These are phyloP conservation scores for Anastrepha obliqua DNA, from an alignment of 1,140 invertebrate genomes.

Conservation along the genomic window DNA sequence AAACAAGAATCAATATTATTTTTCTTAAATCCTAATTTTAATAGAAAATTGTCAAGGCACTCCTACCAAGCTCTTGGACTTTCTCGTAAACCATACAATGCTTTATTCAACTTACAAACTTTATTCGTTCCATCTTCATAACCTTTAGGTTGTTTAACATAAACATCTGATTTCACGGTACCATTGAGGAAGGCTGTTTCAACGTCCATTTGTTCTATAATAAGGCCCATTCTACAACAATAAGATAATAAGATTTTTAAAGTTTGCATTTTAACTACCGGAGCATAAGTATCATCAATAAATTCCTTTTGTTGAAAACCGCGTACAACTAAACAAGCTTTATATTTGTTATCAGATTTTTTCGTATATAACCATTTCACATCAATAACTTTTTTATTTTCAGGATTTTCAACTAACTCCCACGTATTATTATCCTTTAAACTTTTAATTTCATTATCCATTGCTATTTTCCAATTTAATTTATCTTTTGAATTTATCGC, in stretches of 20 bases:
- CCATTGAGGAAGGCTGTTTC: too few species aligned
- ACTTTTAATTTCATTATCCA: too few species aligned
- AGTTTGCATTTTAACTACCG: constrained; percentile 62
- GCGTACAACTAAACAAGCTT: too few species aligned
- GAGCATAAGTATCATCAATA: constrained; percentile 58
- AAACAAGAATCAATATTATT: constrained; percentile 58
- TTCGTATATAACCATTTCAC: too few species aligned
- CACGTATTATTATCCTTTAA: too few species aligned
- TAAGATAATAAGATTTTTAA: constrained; percentile 71
- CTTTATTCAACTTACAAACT: constrained; percentile 55
- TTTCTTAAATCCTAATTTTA: constrained; percentile 51
- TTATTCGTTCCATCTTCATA: constrained; percentile 62
- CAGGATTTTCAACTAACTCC: too few species aligned
- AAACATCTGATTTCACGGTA: constrained; percentile 47
- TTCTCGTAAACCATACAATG: constrained; percentile 62
- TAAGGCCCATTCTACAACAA: constrained; percentile 63
- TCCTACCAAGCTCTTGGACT: constrained; percentile 68
- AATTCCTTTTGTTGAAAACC: too few species aligned
- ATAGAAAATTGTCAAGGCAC: constrained; percentile 63
- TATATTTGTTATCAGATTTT: too few species aligned
- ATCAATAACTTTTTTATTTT: too few species aligned
- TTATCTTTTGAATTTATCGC: constrained; percentile 59
- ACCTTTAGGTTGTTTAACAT: constrained; percentile 66
- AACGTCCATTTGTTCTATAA: constrained; percentile 52
- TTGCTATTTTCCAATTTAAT: too few species aligned